These are phyloP conservation scores for Baronia brevicornis DNA, from an alignment of 2,888 invertebrate genomes.

Conservation along the genomic window DNA sequence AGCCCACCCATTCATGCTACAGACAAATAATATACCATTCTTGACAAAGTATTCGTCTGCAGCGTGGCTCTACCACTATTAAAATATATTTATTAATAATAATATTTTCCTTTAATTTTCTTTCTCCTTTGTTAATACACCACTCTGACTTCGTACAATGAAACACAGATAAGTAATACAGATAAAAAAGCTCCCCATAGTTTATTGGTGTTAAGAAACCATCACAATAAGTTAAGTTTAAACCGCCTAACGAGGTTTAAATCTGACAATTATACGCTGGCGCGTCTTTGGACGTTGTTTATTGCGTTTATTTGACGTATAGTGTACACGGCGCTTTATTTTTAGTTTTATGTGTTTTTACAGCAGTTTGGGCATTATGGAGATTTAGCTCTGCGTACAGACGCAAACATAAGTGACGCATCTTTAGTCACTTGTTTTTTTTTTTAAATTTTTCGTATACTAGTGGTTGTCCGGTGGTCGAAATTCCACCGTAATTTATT, in stretches of 20 bases:
- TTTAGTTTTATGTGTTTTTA: constrained; percentile 55
- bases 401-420: constrained; percentile 18
- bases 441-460: too few relatives aligned
- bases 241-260: constrained; percentile 47
- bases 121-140: too few relatives aligned
- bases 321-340: constrained; percentile 42
- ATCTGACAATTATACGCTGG: constrained; percentile 52
- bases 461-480: too few relatives aligned
- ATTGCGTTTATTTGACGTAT: constrained; percentile 47
- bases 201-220: constrained; percentile 34
- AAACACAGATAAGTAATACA: constrained; percentile 5
- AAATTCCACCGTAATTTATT: too few relatives aligned
- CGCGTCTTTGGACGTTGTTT: constrained; percentile 51
- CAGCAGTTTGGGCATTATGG: constrained; percentile 37
- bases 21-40: too few relatives aligned
- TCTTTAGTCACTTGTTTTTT: not conserved
- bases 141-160: too few relatives aligned
- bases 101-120: too few relatives aligned
- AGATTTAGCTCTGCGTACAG: constrained; percentile 22
- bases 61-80: too few relatives aligned
- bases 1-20: too few relatives aligned
- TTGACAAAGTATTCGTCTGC: too few relatives aligned
- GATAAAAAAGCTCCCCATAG: constrained; percentile 10
- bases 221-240: constrained; percentile 40
- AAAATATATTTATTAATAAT: too few relatives aligned